Conservation (phyloP, 2,113 vertebrate genomes). For the Neolamprologus devosi region DNA sequence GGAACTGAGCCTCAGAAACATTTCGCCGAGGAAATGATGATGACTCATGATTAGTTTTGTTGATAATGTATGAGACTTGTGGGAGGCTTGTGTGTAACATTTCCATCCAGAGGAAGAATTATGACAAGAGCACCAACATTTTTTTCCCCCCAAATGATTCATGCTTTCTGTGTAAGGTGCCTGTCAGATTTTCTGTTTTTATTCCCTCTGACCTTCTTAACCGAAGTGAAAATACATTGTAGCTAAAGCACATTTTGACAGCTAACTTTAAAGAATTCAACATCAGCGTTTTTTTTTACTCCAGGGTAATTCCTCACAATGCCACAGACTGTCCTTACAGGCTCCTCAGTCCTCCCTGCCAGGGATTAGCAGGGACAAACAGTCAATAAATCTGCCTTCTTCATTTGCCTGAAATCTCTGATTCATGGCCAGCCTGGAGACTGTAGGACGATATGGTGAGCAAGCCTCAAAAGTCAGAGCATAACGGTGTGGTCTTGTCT, state of each 20-base stretch:
- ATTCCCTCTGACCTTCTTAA: constrained; percentile 8
- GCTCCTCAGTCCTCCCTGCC: neutral
- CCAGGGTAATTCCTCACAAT: neutral
- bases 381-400: constrained; percentile 4
- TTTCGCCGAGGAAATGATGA: neutral
- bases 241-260: neutral
- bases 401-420: neutral
- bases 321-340: neutral
- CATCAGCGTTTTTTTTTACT: neutral
- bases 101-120: neutral
- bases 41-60: neutral
- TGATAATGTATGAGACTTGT: neutral
- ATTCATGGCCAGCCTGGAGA: neutral
- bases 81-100: neutral
- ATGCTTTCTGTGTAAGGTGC: constrained; percentile 15
- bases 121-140: neutral
- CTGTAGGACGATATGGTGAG: neutral
- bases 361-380: neutral
- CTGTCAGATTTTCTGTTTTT: neutral
- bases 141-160: neutral
- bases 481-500: neutral
- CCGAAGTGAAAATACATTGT: neutral
- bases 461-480: neutral
- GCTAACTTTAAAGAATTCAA: neutral
- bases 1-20: neutral